Conservation (phyloP, 2,113 vertebrate genomes). For the Gnathonemus longibarbis region DNA sequence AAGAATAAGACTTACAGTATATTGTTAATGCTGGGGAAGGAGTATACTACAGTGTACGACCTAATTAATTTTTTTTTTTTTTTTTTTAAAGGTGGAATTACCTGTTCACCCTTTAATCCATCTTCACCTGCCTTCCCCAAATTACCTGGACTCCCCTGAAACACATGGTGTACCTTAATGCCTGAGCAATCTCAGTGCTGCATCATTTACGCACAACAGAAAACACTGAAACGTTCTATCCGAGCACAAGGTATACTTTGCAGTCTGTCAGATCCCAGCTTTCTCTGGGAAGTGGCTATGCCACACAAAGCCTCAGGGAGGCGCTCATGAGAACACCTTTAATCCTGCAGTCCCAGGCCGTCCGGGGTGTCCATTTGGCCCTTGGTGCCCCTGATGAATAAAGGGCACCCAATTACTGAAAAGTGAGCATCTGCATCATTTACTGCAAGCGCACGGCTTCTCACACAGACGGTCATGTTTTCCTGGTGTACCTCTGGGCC, state of each 20-base stretch:
- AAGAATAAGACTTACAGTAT: not conserved
- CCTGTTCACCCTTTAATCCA: conserved; percentile 67
- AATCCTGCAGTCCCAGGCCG: conserved; percentile 60
- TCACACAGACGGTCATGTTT: not conserved
- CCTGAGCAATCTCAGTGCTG: not conserved
- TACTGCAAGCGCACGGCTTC: not conserved
- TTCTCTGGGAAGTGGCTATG: not conserved
- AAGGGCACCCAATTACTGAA: not conserved
- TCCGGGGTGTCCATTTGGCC: conserved; percentile 52
- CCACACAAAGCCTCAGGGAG: not conserved
- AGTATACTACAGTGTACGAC: not conserved
- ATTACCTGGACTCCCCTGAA: conserved; percentile 58
- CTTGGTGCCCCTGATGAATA: conserved; percentile 57
- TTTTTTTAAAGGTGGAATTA: conserved; percentile 27
- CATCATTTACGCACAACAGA: not conserved
- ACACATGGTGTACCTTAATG: conserved; percentile 17
- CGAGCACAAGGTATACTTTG: not conserved
- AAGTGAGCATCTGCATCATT: not conserved
- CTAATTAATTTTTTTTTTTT: not conserved
- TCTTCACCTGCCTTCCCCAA: conserved; percentile 44
- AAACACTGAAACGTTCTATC: not conserved
- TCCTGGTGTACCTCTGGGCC: conserved; percentile 55
- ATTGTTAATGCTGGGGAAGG: not conserved
- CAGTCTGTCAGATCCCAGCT: not conserved
- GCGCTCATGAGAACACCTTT: conserved; percentile 48